Base-by-base conservation (phyloP, 1,140 invertebrate genomes). In the Vanessa tameamea region DNA sequence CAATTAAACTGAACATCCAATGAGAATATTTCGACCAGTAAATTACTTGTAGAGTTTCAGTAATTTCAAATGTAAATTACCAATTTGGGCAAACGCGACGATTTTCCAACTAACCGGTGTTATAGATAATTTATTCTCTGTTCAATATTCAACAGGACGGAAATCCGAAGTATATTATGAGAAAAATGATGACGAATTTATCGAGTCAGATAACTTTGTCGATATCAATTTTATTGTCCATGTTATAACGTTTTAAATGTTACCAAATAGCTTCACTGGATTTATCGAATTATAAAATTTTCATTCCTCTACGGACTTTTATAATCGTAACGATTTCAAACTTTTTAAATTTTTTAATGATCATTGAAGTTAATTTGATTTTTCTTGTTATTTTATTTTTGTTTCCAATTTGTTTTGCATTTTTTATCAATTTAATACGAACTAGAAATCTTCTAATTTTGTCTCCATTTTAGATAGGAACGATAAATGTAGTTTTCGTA, bases 11-110 rank as follows among this genome's bases (percentile, higher is more conserved):
- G 20, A 50, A 64, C 68, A 67, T 75, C 53, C 69, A 75, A 70
- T 59, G 73, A 71, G 63, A 57, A 51, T 64, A 64, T 65, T 47
- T 63, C 26, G 64, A 75, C 69, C 69, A 71, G 68, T 68, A 64
- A 68, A 75, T 75, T 75, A 75, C 69, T 74, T 76, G 59, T 67
- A 61, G 51, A 76, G 74, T 72, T 67, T 61, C 75, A 79, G 77
- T 86, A 82, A 86, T 86, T 87, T 81, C 78, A 73, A 85, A 90
- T 90, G 87, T 87, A 87, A 88, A 88, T 88, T 85, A 81, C 53
- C 86, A 87, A 87, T 90, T 87, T 86, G 82, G 78, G 66, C 53
- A 72, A 77, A 82, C 81, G 82, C 78, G 79, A 84, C 82, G 80
- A 86, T 85, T 89, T 85, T 79, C 81, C 76, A 80, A 81, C 81